Evolutionary conservation across 2,888 invertebrate genomes (phyloP).

Genomic region (Tanytarsus gracilentus): DNA sequence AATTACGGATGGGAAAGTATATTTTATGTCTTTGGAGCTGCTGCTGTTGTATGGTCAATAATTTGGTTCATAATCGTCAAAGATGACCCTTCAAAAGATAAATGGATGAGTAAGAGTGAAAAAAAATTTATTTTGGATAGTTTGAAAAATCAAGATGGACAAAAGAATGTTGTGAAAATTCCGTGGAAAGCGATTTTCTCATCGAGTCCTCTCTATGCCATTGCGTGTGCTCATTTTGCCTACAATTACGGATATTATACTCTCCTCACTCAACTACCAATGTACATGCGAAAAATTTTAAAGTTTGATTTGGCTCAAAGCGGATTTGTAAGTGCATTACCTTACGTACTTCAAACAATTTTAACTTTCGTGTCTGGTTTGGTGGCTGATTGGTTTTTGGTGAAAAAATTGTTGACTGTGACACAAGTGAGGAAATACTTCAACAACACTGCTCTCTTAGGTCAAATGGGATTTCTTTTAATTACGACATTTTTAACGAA

Average conservation of each 20-base stretch:
- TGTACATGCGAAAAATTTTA: slow-evolving; percentile 63
- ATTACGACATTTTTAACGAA: slow-evolving; percentile 5
- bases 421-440: slow-evolving; percentile 48
- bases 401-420: slow-evolving; percentile 49
- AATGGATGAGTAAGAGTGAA: slow-evolving; percentile 61
- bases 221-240: slow-evolving; percentile 65
- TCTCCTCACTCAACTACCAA: slow-evolving; percentile 62
- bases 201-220: slow-evolving; percentile 67
- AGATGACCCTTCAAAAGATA: slow-evolving; percentile 67
- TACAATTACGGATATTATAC: slow-evolving; percentile 80
- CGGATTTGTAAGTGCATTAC: slow-evolving; percentile 67
- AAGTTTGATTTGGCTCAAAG: slow-evolving; percentile 60
- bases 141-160: slow-evolving; percentile 45
- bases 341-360: slow-evolving; percentile 72
- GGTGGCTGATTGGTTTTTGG: slow-evolving; percentile 61
- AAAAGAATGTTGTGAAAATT: slow-evolving; percentile 49
- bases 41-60: slow-evolving; percentile 63
- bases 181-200: slow-evolving; percentile 63
- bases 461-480: slow-evolving; percentile 18
- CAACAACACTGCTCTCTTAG: slow-evolving; percentile 7
- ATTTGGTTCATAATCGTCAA: slow-evolving; percentile 62
- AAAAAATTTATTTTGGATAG: slow-evolving; percentile 58
- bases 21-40: slow-evolving; percentile 66
- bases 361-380: slow-evolving; percentile 65
- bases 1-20: slow-evolving; percentile 68